These are phyloP conservation scores for Nipponia nippon DNA, from an alignment of 2,113 vertebrate genomes.

Conservation along the genomic window DNA sequence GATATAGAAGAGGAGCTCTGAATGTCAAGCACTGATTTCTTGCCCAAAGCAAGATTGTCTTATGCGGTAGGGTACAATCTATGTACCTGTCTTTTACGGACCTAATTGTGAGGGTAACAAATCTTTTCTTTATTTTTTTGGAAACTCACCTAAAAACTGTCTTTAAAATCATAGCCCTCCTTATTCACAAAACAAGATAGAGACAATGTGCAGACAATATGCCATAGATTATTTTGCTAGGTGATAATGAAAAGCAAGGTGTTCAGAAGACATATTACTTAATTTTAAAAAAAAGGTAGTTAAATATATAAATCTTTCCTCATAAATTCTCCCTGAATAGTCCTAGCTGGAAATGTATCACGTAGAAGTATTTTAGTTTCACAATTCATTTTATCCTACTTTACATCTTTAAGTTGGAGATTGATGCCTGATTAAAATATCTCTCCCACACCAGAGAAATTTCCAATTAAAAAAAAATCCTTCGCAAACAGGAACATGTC, in stretches of 20 bases:
- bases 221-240: slow-evolving; percentile 21
- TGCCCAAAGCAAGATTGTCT: not conserved
- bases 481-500: slow-evolving; percentile 24
- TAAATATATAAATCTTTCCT: slow-evolving; percentile 9
- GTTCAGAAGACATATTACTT: slow-evolving; percentile 39
- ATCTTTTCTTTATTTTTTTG: not conserved
- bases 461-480: slow-evolving; percentile 38
- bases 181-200: not conserved
- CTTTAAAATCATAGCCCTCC: not conserved
- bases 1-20: not conserved
- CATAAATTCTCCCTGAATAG: not conserved
- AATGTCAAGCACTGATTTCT: not conserved
- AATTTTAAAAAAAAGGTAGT: not conserved
- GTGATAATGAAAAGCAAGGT: slow-evolving; percentile 27
- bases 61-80: not conserved
- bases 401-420: not conserved
- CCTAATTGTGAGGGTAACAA: not conserved
- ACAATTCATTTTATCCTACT: not conserved
- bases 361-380: not conserved
- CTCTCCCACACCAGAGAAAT: slow-evolving; percentile 2
- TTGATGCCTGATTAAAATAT: slow-evolving; percentile 44
- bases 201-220: not conserved
- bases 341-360: not conserved
- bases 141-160: not conserved
- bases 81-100: not conserved